Evolutionary conservation across 2,888 invertebrate genomes (phyloP).

Genomic region (Temnothorax ravouxi): DNA sequence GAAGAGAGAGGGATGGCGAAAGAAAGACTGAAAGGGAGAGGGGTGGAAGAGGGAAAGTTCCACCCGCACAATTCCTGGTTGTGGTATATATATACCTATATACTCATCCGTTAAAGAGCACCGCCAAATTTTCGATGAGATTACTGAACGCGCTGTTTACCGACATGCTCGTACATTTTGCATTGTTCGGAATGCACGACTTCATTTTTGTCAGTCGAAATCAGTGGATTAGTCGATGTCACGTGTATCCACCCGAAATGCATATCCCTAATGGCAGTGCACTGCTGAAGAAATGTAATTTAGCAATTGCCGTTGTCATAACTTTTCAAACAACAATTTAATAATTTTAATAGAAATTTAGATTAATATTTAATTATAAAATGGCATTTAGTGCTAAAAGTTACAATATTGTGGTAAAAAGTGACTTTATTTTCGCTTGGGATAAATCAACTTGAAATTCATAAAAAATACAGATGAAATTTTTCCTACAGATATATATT

Average conservation of each 20-base stretch:
- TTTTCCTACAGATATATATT: background rate
- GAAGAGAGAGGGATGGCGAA: conserved; percentile 47
- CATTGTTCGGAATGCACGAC: background rate
- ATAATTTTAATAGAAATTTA: background rate
- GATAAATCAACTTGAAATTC: background rate
- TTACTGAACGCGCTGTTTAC: conserved; percentile 11
- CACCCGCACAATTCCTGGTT: conserved; percentile 58
- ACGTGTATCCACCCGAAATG: background rate
- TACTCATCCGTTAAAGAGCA: conserved; percentile 77
- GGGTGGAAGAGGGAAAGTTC: conserved; percentile 58
- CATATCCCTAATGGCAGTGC: background rate
- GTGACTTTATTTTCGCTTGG: background rate
- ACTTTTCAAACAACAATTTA: background rate
- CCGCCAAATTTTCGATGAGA: conserved; percentile 70
- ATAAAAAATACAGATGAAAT: background rate
- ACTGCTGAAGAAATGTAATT: background rate
- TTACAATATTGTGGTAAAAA: background rate
- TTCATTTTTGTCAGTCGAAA: conserved; percentile 47
- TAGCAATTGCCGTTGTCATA: background rate
- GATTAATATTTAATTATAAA: background rate
- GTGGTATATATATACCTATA: conserved; percentile 59
- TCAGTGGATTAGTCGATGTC: no score
- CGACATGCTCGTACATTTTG: background rate
- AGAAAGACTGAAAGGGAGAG: conserved; percentile 49
- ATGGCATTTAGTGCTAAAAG: background rate